Conservation (phyloP, 2,888 invertebrate genomes). For the Balanococcus diminutus region DNA sequence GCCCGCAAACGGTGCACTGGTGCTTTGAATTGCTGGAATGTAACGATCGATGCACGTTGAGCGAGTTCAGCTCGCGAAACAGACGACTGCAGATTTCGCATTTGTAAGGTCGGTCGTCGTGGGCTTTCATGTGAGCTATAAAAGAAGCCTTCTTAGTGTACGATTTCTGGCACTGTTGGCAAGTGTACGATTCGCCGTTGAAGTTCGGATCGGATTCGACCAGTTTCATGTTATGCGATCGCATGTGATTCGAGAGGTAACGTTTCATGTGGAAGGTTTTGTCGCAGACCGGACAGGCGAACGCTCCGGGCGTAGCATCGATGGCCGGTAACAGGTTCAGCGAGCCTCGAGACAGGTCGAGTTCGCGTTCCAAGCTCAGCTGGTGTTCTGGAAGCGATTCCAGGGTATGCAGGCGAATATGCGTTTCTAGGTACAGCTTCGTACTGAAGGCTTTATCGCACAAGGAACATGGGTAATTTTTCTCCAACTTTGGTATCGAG, state of each 20-base stretch:
- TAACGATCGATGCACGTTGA: constrained; percentile 4
- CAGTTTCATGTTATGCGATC: constrained; percentile 13
- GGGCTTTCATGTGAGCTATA: constrained; percentile 25
- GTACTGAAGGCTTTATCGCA: constrained; percentile 26
- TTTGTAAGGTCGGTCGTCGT: constrained; percentile 1
- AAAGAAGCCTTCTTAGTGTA: constrained; percentile 7
- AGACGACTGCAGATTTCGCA: constrained; percentile 12
- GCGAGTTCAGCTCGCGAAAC: neutral
- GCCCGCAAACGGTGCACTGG: constrained; percentile 4
- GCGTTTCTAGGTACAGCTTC: neutral
- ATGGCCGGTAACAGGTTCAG: neutral
- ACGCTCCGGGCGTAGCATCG: neutral
- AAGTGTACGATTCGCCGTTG: neutral
- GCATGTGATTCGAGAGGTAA: constrained; percentile 34
- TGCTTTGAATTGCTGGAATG: constrained; percentile 27
- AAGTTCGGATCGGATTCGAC: constrained; percentile 21
- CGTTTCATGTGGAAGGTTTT: constrained; percentile 33
- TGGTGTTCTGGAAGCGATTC: constrained; percentile 32
- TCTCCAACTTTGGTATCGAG: neutral
- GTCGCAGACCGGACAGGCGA: constrained; percentile 12
- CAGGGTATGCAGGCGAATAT: neutral
- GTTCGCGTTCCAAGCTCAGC: constrained; percentile 10
- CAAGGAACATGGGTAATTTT: neutral
- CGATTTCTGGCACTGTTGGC: constrained; percentile 6
- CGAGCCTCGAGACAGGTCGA: neutral